Conservation (phyloP, 2,797 vertebrate genomes). For the Harpagifer antarcticus region DNA sequence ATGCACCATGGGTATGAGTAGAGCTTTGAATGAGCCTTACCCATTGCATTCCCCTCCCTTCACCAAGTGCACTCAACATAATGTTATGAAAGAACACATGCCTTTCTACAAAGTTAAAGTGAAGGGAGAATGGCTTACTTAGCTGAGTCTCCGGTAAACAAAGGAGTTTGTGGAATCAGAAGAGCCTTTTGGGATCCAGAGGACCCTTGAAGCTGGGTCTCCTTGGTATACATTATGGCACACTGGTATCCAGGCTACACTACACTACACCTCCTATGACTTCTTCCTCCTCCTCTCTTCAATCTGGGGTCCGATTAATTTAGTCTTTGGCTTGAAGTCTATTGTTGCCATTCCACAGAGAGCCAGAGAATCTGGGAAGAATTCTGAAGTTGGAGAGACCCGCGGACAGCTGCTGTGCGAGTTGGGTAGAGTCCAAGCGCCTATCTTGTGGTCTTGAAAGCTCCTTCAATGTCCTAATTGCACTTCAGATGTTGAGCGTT, state of each 20-base stretch:
- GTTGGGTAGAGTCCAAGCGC: slow-evolving; percentile 67
- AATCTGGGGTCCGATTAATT: slow-evolving; percentile 68
- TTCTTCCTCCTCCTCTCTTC: slow-evolving; percentile 50
- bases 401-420: slow-evolving; percentile 81
- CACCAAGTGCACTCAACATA: slow-evolving; percentile 18
- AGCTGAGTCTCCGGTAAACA: slow-evolving; percentile 67
- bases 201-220: background rate
- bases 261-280: slow-evolving; percentile 45
- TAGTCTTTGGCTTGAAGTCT: slow-evolving; percentile 64
- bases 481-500: slow-evolving; percentile 68
- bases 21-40: background rate
- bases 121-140: slow-evolving; percentile 53
- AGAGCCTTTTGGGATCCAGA: slow-evolving; percentile 57
- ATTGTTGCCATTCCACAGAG: slow-evolving; percentile 78
- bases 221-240: slow-evolving; percentile 46
- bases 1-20: too few species aligned
- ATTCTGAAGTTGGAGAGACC: slow-evolving; percentile 72
- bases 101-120: slow-evolving; percentile 15
- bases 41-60: slow-evolving; percentile 8
- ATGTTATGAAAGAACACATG: slow-evolving; percentile 50
- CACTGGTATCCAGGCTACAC: slow-evolving; percentile 49
- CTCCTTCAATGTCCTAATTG: slow-evolving; percentile 68
- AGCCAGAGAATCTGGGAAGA: slow-evolving; percentile 73
- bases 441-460: slow-evolving; percentile 71
- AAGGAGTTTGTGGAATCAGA: slow-evolving; percentile 60